Conservation (phyloP, 2,888 invertebrate species). For the Venustoraphidia nigricollis region DNA sequence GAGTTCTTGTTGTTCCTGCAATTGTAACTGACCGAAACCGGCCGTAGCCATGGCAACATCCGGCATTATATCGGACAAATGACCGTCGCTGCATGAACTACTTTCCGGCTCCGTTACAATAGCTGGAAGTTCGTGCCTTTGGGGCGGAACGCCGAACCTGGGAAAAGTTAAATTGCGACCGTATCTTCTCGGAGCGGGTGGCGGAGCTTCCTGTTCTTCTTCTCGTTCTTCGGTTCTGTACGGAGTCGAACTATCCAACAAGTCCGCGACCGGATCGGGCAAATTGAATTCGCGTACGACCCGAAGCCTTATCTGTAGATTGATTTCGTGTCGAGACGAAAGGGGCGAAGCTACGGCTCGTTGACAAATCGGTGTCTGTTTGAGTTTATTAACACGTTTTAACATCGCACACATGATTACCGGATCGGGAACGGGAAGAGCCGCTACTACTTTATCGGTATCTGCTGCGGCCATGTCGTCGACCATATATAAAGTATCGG, state of each 20-base stretch:
- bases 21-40: conserved; percentile 50
- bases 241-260: conserved; percentile 40
- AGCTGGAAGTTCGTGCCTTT: conserved; percentile 45
- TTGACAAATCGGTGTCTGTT: conserved; percentile 62
- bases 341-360: conserved; percentile 61
- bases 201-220: conserved; percentile 14
- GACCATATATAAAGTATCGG: conserved; percentile 87
- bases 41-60: conserved; percentile 87
- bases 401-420: conserved; percentile 65
- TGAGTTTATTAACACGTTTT: conserved; percentile 70
- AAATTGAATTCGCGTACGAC: conserved; percentile 89
- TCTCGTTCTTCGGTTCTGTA: conserved; percentile 19
- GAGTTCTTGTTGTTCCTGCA: conserved; percentile 42
- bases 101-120: conserved; percentile 41
- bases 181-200: conserved; percentile 31
- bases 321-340: conserved; percentile 61
- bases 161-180: conserved; percentile 48
- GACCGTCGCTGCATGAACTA: conserved; percentile 49
- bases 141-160: conserved; percentile 25
- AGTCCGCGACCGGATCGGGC: conserved; percentile 74
- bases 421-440: conserved; percentile 60
- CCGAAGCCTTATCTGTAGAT: conserved; percentile 63
- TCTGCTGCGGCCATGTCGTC: conserved; percentile 41
- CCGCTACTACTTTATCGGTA: conserved; percentile 47
- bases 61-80: conserved; percentile 71